A percentile compares a stretch with the other conserved stretches of the same genome.
Evolutionary conservation across 2,113 vertebrate genomes (phyloP).

Genomic region (Gasterosteus nipponicus): DNA sequence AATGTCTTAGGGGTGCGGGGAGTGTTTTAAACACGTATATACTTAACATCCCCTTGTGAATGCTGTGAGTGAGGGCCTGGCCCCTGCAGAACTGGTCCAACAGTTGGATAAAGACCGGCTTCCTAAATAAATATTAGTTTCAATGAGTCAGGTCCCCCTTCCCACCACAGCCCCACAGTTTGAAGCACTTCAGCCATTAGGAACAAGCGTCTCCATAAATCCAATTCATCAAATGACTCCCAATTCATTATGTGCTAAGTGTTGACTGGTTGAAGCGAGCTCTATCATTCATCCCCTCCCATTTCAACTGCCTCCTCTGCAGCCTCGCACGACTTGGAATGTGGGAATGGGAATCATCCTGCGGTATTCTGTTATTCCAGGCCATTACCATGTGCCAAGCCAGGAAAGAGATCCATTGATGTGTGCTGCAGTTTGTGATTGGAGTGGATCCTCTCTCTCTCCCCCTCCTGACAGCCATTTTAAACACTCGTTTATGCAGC

Average conservation of each 20-base stretch:
- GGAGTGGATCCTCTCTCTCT: constrained; percentile 77
- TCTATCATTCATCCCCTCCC: constrained; percentile 70
- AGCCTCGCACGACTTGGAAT: constrained; percentile 50
- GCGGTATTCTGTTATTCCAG: constrained; percentile 78
- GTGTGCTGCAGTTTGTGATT: constrained; percentile 79
- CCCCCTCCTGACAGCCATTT: constrained; percentile 76
- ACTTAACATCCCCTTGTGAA: constrained; percentile 78
- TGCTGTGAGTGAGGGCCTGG: constrained; percentile 65
- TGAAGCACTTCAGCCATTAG: constrained; percentile 69
- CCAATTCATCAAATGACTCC: constrained; percentile 71
- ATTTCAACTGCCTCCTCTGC: constrained; percentile 53
- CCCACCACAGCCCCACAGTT: constrained; percentile 47
- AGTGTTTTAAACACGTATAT: constrained; percentile 85
- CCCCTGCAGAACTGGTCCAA: constrained; percentile 67
- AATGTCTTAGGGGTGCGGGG: constrained; percentile 81
- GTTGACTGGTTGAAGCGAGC: constrained; percentile 80
- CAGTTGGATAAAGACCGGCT: constrained; percentile 73
- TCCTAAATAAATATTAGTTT: constrained; percentile 76
- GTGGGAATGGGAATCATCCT: constrained; percentile 68
- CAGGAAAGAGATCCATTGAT: constrained; percentile 76
- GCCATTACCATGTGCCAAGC: constrained; percentile 78
- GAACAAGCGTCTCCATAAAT: constrained; percentile 63
- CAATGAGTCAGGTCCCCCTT: constrained; percentile 43
- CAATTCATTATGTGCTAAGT: constrained; percentile 81
- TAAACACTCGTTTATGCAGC: constrained; percentile 81